phyloP scores from a whole-genome alignment of 2,113 vertebrate species.

The Stomatorhinus ivindoensis region DNA sequence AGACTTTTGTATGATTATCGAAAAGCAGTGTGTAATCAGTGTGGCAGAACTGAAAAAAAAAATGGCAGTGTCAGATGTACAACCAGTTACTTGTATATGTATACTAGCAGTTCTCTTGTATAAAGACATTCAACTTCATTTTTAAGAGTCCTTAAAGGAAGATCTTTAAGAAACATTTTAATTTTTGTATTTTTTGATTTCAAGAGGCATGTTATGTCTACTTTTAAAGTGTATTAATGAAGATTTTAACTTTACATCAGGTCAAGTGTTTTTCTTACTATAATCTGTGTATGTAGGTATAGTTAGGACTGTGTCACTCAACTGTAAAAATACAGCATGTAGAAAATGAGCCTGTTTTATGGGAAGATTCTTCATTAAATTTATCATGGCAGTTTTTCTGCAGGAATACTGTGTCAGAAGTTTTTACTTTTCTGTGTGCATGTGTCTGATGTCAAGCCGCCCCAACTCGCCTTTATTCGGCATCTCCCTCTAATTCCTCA shows the following conservation, averaged over 20 bases:
- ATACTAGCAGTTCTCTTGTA: slow-evolving; percentile 96
- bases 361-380: slow-evolving; percentile 78
- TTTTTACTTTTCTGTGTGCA: slow-evolving; percentile 19
- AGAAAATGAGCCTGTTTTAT: slow-evolving; percentile 86
- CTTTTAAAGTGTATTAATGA: slow-evolving; percentile 99
- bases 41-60: slow-evolving; percentile 60
- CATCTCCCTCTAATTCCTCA: neutral
- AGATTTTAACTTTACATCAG: slow-evolving; percentile 96
- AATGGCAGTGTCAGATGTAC: slow-evolving; percentile 79
- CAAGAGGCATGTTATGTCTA: slow-evolving; percentile 96
- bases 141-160: slow-evolving; percentile 86
- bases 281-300: slow-evolving; percentile 85
- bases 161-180: slow-evolving; percentile 79
- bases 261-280: slow-evolving; percentile 86
- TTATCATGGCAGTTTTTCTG: slow-evolving; percentile 80
- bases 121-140: slow-evolving; percentile 91
- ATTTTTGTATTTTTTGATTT: slow-evolving; percentile 98
- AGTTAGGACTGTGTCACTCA: slow-evolving; percentile 90
- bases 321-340: slow-evolving; percentile 84
- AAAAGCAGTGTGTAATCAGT: slow-evolving; percentile 73
- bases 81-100: slow-evolving; percentile 85
- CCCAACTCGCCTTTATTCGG: neutral
- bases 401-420: slow-evolving; percentile 52
- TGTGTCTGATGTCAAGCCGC: neutral
- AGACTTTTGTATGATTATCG: slow-evolving; percentile 77